Base-by-base conservation (phyloP, 2,888 invertebrate species). In the Bruchidius siliquastri region DNA sequence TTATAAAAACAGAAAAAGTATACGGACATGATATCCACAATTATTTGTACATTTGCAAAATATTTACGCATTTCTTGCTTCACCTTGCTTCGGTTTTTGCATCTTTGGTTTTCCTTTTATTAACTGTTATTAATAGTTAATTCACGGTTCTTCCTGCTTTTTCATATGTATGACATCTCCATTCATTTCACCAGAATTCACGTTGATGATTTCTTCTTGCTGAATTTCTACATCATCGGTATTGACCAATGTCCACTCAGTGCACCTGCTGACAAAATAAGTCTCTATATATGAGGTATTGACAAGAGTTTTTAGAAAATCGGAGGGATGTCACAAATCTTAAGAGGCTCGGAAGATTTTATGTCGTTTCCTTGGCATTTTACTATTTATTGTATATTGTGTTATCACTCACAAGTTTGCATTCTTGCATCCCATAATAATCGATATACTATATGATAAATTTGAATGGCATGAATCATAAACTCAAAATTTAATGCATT, bases 191-290 rank as follows among this genome's bases (percentile, higher is more conserved):
- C 10, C 49, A 1, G 13, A 18, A 13, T 49, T 49, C 1, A 49
- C 49, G 6, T 18, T 49, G 49, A 49, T 30, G 30, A 13, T 49
- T 18, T 49, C 49, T 49, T 49, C 49, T 1, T 49, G 49, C 49
- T 49, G 49, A 13, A 13, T 49, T 13, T 49, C 49, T 49, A 49
- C 69, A 21, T 77, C 77, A 21, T 73, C 73, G 22, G 71, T 67
- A n/a, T 74, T 66, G 22, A 77, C 73, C 70, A 77, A 32, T 18
- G 77, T 77, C 77, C 77, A 77, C 74, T 77, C 77, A 20, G 77
- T 76, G 71, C 71, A 69, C 70, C 77, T 77, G 72, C 76, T 76
- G 72, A 71, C 74, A 73, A 76, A 21, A 68, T 68, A 68, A 68
- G 68, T 21, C 68, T 49, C 49, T 18, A 1, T 49, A 49, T 49